Evolutionary conservation across 2,888 invertebrate genomes (phyloP).

Genomic region (Philhelius pedissequus): DNA sequence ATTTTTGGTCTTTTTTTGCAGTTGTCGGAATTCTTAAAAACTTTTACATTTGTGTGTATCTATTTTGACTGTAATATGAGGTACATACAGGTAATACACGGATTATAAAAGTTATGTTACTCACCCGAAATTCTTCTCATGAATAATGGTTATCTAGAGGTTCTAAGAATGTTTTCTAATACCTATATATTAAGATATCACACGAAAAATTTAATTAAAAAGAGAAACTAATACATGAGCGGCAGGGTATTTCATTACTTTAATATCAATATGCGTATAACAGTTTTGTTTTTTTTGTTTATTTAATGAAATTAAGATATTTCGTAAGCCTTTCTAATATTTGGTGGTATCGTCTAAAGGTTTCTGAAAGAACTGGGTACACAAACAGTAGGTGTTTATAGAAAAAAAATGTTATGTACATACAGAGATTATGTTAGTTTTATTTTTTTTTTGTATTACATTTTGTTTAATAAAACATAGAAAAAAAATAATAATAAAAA

Average conservation of each 20-base stretch:
- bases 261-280: too few species aligned
- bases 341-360: too few species aligned
- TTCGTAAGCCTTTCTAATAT: neutral
- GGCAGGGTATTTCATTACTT: neutral
- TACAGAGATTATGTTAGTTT: slow-evolving; percentile 13
- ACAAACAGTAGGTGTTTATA: slow-evolving; percentile 16
- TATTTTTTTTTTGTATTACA: neutral
- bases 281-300: neutral
- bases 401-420: slow-evolving; percentile 46
- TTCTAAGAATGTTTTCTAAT: neutral
- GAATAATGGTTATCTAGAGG: neutral
- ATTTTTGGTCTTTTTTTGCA: too few species aligned
- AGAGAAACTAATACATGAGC: neutral
- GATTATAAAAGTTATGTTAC: neutral
- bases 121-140: neutral
- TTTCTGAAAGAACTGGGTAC: slow-evolving; percentile 43
- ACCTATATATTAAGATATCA: neutral
- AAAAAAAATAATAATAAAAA: slow-evolving; percentile 22
- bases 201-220: neutral
- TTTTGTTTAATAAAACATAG: slow-evolving; percentile 20
- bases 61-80: too few species aligned
- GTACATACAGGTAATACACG: neutral
- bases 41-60: too few species aligned
- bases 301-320: too few species aligned
- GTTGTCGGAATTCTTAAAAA: too few species aligned